Conservation (phyloP, 2,888 invertebrate species). For the Leptopterna dolabrata region DNA sequence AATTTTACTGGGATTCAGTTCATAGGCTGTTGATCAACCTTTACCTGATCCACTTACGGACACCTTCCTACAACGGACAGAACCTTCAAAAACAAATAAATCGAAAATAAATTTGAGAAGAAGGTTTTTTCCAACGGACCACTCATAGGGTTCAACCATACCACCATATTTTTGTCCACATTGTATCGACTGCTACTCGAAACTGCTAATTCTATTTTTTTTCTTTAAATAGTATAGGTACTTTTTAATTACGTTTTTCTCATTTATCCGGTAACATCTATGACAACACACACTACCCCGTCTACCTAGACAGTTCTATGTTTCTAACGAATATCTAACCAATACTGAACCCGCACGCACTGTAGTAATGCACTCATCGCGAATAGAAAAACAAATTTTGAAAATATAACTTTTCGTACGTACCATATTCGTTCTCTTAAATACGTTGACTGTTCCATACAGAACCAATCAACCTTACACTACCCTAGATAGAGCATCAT, state of each 20-base stretch:
- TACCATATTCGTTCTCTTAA: background rate
- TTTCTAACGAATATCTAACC: slow-evolving; percentile 22
- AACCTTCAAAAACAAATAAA: too few species aligned
- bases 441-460: background rate
- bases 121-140: too few species aligned
- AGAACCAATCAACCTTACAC: background rate
- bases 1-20: too few species aligned
- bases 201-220: background rate
- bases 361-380: background rate
- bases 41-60: too few species aligned
- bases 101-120: too few species aligned
- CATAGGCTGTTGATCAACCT: too few species aligned
- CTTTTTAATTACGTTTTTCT: slow-evolving; percentile 22
- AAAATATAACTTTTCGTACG: slow-evolving; percentile 35
- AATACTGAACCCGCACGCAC: background rate
- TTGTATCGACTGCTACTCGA: slow-evolving; percentile 5
- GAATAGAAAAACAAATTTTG: slow-evolving; percentile 34
- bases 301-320: slow-evolving; percentile 44
- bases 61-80: too few species aligned
- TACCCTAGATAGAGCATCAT: background rate
- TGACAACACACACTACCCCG: slow-evolving; percentile 41
- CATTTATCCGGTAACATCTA: slow-evolving; percentile 41
- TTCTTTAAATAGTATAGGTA: background rate
- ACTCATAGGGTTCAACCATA: too few species aligned
- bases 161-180: too few species aligned